These are phyloP conservation scores for Campoletis raptor DNA, from an alignment of 2,888 invertebrate species.

Conservation along the genomic window DNA sequence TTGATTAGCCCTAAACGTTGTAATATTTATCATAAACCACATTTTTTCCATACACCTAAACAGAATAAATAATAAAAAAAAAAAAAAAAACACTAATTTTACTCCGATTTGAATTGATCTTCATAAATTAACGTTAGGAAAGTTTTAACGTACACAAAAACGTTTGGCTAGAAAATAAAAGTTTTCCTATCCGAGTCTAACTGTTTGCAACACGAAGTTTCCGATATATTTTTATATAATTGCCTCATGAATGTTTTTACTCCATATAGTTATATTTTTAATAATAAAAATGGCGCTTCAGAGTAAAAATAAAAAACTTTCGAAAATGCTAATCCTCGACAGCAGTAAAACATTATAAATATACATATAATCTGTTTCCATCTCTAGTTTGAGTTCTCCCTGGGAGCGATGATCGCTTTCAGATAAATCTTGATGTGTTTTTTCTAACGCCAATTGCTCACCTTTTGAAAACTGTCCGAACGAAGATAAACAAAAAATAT, in stretches of 20 bases:
- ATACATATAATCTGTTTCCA: not conserved
- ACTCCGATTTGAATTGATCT: not conserved
- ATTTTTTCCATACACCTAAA: not conserved
- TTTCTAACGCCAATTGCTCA: not conserved
- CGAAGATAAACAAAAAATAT: not conserved
- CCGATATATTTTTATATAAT: not conserved
- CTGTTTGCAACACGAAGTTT: not conserved
- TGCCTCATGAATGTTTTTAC: not conserved
- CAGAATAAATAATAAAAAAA: not conserved
- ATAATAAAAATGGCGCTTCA: not conserved
- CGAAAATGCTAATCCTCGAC: constrained; percentile 15
- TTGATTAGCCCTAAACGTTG: not conserved
- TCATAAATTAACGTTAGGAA: not conserved
- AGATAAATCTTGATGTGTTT: not conserved
- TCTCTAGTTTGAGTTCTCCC: not conserved
- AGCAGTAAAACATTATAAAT: not conserved
- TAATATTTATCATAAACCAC: not conserved
- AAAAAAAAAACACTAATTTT: not conserved
- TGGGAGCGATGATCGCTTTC: constrained; percentile 6
- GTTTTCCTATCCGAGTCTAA: not conserved
- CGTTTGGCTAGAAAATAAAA: not conserved
- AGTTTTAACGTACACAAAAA: not conserved
- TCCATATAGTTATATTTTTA: not conserved
- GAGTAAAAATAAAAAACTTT: constrained; percentile 15
- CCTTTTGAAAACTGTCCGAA: not conserved